Percentiles rank a stretch among this genome's conserved stretches.
Evolutionary conservation across 2,888 invertebrate species (phyloP).

Genomic region (Cheilosia soror): DNA sequence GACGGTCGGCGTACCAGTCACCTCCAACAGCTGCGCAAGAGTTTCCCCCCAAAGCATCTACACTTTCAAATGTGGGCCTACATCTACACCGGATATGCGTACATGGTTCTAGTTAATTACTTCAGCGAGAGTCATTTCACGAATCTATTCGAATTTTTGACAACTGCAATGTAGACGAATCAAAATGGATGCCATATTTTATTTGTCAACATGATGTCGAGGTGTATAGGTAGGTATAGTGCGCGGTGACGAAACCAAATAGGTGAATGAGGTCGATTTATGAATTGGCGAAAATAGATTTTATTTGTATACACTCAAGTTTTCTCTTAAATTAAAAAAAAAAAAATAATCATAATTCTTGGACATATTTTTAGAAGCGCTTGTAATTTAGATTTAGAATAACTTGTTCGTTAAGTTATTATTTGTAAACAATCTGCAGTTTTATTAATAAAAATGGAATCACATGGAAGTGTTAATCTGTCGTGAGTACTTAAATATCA

Average conservation of each 20-base stretch:
- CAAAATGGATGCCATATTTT: conserved; percentile 37
- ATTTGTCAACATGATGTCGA: conserved; percentile 32
- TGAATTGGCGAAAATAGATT: conserved; percentile 59
- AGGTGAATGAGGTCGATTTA: conserved; percentile 50
- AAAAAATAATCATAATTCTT: neutral
- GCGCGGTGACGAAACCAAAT: neutral
- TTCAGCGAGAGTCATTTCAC: conserved; percentile 78
- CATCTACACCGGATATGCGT: conserved; percentile 81
- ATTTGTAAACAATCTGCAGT: conserved; percentile 25
- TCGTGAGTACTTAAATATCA: too few species aligned
- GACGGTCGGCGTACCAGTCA: conserved; percentile 79
- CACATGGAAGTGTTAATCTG: neutral
- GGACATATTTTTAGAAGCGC: conserved; percentile 21
- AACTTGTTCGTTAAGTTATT: conserved; percentile 10
- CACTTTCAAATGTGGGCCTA: conserved; percentile 83
- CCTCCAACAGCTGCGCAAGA: conserved; percentile 77
- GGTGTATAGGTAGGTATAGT: neutral
- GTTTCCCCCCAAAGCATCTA: conserved; percentile 77
- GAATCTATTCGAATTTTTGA: conserved; percentile 80
- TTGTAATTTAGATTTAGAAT: conserved; percentile 7
- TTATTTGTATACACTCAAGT: conserved; percentile 14
- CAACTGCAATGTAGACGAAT: conserved; percentile 73
- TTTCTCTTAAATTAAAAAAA: neutral
- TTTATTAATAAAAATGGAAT: neutral
- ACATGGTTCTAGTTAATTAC: conserved; percentile 81